These are phyloP conservation scores for Digitonthophagus gazella DNA, from an alignment of 2,888 invertebrate species.

Conservation along the genomic window DNA sequence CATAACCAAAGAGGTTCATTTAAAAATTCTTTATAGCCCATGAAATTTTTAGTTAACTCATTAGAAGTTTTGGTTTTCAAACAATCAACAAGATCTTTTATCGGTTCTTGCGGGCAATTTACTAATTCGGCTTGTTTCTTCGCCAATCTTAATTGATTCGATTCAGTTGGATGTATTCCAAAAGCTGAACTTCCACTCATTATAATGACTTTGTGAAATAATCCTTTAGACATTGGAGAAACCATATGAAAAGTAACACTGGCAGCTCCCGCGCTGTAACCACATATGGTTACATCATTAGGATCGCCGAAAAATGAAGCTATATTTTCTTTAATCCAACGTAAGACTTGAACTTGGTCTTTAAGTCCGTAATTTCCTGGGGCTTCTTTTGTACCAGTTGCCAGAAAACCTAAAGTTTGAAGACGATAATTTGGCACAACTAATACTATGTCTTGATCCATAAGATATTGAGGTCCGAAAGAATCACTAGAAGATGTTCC, in stretches of 20 bases:
- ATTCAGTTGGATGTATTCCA: constrained; percentile 55
- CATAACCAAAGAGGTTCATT: constrained; percentile 57
- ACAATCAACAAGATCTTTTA: constrained; percentile 60
- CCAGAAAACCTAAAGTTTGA: constrained; percentile 44
- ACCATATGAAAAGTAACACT: constrained; percentile 56
- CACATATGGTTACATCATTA: constrained; percentile 61
- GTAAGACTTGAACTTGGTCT: constrained; percentile 66
- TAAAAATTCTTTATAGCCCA: constrained; percentile 49
- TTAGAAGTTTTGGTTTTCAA: constrained; percentile 56
- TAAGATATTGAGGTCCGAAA: constrained; percentile 61
- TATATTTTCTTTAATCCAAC: constrained; percentile 67
- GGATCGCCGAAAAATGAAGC: constrained; percentile 68
- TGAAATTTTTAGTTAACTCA: constrained; percentile 53
- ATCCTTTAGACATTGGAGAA: constrained; percentile 64
- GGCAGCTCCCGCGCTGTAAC: constrained; percentile 55
- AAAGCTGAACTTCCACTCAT: constrained; percentile 66
- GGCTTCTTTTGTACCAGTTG: constrained; percentile 64
- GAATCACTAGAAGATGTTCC: constrained; percentile 58
- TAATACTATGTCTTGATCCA: constrained; percentile 64
- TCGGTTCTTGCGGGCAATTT: constrained; percentile 57
- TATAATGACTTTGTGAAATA: constrained; percentile 69
- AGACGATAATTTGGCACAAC: constrained; percentile 67
- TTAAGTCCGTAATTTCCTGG: constrained; percentile 71
- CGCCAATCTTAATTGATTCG: constrained; percentile 59
- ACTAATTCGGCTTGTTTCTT: constrained; percentile 61